Conservation (phyloP, 1,140 invertebrate species). For the Drosophila funebris region DNA sequence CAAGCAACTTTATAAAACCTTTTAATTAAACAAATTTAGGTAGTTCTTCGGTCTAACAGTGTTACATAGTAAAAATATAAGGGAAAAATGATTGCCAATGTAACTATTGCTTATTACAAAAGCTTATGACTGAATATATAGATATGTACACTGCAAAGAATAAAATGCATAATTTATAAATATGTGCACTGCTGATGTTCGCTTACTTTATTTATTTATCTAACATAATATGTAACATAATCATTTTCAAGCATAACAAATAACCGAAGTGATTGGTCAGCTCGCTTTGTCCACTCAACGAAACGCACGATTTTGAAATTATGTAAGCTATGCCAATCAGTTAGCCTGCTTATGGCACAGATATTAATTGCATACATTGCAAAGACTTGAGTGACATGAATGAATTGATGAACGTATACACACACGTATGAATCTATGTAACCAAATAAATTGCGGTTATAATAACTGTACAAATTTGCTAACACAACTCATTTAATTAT, state of each 20-base stretch:
- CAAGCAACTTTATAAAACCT: no score
- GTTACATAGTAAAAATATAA: no score
- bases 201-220: slow-evolving; percentile 54
- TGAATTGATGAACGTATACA: slow-evolving; percentile 51
- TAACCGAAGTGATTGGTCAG: slow-evolving; percentile 54
- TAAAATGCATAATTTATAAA: no score
- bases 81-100: no score
- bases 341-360: slow-evolving; percentile 66
- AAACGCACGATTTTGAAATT: slow-evolving; percentile 59
- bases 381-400: slow-evolving; percentile 55
- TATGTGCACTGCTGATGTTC: not conserved
- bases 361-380: slow-evolving; percentile 74
- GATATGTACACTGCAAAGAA: not conserved
- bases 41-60: not conserved
- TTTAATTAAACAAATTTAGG: not conserved
- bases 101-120: no score
- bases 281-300: slow-evolving; percentile 35
- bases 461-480: slow-evolving; percentile 69
- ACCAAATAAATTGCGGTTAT: slow-evolving; percentile 63
- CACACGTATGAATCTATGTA: slow-evolving; percentile 35
- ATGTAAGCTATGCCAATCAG: slow-evolving; percentile 77
- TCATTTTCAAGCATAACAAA: slow-evolving; percentile 54
- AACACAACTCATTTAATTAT: slow-evolving; percentile 63
- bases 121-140: no score
- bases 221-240: slow-evolving; percentile 50